These are phyloP conservation scores for Zaprionus vittiger DNA, from an alignment of 1,140 invertebrate genomes.

Conservation along the genomic window DNA sequence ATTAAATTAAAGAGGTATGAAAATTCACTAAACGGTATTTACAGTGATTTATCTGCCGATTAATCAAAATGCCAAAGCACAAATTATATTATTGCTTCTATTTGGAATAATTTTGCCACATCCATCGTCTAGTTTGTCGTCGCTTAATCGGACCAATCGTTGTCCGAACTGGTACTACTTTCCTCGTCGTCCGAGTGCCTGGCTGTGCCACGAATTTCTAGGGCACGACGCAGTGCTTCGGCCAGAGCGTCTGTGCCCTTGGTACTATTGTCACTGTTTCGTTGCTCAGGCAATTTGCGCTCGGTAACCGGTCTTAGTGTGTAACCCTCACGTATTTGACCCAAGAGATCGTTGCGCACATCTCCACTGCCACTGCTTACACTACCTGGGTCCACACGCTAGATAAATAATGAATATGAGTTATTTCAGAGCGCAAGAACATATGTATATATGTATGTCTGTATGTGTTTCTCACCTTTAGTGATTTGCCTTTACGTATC, in stretches of 20 bases:
- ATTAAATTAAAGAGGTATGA: constrained; percentile 79
- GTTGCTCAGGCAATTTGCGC: constrained; percentile 67
- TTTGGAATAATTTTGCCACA: constrained; percentile 69
- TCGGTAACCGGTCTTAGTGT: constrained; percentile 88
- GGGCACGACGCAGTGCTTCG: constrained; percentile 75
- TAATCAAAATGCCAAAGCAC: constrained; percentile 79
- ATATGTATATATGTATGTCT: not conserved
- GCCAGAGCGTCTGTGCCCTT: constrained; percentile 77
- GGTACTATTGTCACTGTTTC: constrained; percentile 60
- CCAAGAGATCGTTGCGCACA: constrained; percentile 89
- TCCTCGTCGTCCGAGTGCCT: constrained; percentile 83
- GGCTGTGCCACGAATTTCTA: constrained; percentile 66
- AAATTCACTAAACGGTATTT: constrained; percentile 77
- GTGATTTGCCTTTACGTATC: constrained; percentile 88
- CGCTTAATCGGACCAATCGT: constrained; percentile 78
- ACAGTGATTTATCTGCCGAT: constrained; percentile 67
- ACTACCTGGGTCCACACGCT: constrained; percentile 87
- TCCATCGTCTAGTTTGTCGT: constrained; percentile 17
- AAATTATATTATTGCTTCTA: constrained; percentile 75
- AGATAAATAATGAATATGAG: constrained; percentile 48
- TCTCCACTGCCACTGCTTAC: constrained; percentile 83
- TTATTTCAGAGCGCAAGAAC: not conserved
- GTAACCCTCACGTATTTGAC: constrained; percentile 92
- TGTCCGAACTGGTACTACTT: constrained; percentile 64
- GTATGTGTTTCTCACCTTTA: constrained; percentile 86